Evolutionary conservation across 2,888 invertebrate species (phyloP).

Genomic region (Drosophila greeni): DNA sequence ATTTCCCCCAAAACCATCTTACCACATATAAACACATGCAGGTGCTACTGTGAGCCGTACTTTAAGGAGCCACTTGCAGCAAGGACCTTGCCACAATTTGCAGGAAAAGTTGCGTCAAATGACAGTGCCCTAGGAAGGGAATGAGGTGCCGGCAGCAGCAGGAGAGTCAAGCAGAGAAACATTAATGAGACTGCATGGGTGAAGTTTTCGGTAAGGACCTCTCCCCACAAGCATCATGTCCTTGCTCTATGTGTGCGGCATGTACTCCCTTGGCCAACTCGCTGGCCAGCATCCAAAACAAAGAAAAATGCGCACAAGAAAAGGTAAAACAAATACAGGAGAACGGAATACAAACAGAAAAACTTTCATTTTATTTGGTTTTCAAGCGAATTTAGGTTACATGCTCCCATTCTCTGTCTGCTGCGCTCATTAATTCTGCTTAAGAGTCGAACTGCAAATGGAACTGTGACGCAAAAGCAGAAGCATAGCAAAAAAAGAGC

Average conservation of each 20-base stretch:
- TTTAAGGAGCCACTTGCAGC: conserved; percentile 41
- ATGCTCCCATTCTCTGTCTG: conserved; percentile 24
- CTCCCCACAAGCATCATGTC: conserved; percentile 18
- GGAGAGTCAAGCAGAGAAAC: conserved; percentile 1
- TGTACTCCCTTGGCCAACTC: conserved; percentile 16
- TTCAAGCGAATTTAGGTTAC: conserved; percentile 53
- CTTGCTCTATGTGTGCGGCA: conserved; percentile 16
- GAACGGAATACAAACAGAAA: conserved; percentile 43
- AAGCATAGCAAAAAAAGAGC: conserved; percentile 9
- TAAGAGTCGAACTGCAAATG: conserved; percentile 51
- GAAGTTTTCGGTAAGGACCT: conserved; percentile 34
- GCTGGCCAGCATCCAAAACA: conserved; percentile 38
- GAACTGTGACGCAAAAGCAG: conserved; percentile 26
- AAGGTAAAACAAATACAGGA: conserved; percentile 22
- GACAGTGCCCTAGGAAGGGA: background rate
- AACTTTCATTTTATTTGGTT: conserved; percentile 48
- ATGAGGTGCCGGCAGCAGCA: background rate
- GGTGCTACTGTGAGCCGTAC: conserved; percentile 21
- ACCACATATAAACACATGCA: conserved; percentile 8
- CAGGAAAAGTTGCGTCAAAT: conserved; percentile 39
- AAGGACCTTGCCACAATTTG: conserved; percentile 48
- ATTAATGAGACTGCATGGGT: conserved; percentile 43
- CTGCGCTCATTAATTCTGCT: conserved; percentile 43
- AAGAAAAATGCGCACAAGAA: conserved; percentile 27
- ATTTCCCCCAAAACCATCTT: background rate